These are phyloP conservation scores for Leucosticte australis DNA, from an alignment of 2,113 vertebrate genomes.

Conservation along the genomic window DNA sequence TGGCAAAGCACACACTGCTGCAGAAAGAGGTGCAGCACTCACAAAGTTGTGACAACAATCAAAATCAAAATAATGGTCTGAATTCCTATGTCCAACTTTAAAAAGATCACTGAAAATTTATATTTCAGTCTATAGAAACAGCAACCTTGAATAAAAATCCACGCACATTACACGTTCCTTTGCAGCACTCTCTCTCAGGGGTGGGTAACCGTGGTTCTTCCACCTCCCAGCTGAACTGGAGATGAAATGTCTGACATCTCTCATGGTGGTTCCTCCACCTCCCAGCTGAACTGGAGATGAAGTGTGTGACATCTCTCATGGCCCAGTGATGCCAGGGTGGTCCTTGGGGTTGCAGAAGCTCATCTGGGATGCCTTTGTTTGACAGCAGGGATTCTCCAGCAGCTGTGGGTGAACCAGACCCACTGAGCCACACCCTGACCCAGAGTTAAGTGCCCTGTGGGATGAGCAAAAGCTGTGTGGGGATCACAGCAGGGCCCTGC, in stretches of 20 bases:
- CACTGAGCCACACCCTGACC: fast-evolving
- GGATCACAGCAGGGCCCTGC: background rate
- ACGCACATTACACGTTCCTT: background rate
- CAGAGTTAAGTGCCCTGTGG: background rate
- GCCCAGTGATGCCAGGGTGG: background rate
- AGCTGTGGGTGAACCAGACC: background rate
- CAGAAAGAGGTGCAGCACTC: background rate
- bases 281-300: no score
- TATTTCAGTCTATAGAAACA: background rate
- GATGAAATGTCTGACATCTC: background rate
- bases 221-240: background rate
- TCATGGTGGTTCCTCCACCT: no score
- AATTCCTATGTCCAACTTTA: background rate
- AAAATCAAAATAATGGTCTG: background rate
- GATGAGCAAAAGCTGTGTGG: background rate
- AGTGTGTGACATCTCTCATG: background rate
- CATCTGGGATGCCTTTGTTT: background rate
- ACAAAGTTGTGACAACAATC: background rate
- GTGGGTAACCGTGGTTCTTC: background rate
- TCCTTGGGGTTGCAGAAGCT: background rate
- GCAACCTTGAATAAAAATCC: background rate
- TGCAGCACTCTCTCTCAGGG: background rate
- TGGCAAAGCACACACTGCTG: background rate
- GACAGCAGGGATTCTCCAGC: background rate
- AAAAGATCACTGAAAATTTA: background rate